Conservation (phyloP, 2,113 vertebrate genomes). For the Scomber scombrus region DNA sequence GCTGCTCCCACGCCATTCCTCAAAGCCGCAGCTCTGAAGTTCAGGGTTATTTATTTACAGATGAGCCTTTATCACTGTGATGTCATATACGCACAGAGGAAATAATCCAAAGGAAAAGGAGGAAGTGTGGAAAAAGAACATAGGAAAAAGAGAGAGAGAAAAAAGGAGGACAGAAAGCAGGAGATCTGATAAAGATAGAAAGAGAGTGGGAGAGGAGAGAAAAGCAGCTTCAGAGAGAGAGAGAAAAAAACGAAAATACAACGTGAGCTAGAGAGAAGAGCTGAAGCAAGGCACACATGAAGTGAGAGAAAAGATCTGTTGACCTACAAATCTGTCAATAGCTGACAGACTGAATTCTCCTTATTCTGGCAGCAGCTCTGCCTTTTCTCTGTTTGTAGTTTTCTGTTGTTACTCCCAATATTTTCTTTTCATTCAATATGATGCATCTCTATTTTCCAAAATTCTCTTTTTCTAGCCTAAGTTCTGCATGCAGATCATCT, state of each 20-base stretch:
- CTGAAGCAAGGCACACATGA: slow-evolving; percentile 1
- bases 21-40: slow-evolving; percentile 56
- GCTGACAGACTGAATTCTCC: background rate
- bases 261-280: slow-evolving; percentile 27
- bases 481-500: background rate
- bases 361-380: background rate
- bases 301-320: slow-evolving; percentile 5
- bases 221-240: slow-evolving; percentile 35
- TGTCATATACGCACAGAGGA: slow-evolving; percentile 49
- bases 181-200: slow-evolving; percentile 67
- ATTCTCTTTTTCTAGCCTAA: background rate
- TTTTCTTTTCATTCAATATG: background rate
- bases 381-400: too few species aligned
- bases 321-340: background rate
- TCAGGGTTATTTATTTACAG: slow-evolving; percentile 72
- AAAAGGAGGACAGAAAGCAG: slow-evolving; percentile 52
- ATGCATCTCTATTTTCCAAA: background rate
- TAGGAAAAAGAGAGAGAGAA: slow-evolving; percentile 15
- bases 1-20: slow-evolving; percentile 62
- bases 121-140: slow-evolving; percentile 44
- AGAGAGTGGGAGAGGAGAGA: slow-evolving; percentile 46
- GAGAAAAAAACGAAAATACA: slow-evolving; percentile 29
- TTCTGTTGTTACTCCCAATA: too few species aligned
- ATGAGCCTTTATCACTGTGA: slow-evolving; percentile 48
- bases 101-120: slow-evolving; percentile 44